Evolutionary conservation across 2,797 vertebrate genomes (phyloP).

Genomic region (Phrynocephalus forsythii): DNA sequence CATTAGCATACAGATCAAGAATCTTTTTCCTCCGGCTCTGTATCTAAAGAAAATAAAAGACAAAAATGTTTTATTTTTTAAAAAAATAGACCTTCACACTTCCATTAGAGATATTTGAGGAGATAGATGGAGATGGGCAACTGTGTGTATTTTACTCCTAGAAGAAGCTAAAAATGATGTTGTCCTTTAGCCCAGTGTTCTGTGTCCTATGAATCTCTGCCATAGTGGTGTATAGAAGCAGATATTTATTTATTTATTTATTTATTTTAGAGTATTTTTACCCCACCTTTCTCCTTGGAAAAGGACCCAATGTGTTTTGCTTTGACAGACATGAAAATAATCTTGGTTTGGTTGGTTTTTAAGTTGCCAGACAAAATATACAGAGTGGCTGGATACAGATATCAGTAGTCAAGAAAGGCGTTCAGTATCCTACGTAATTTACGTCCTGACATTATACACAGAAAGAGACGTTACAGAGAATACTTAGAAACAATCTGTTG

Average conservation of each 20-base stretch:
- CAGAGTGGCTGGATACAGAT: neutral
- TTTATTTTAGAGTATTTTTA: too few species aligned
- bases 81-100: constrained; percentile 55
- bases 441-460: neutral
- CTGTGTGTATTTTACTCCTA: neutral
- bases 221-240: neutral
- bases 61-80: constrained; percentile 3
- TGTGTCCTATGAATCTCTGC: neutral
- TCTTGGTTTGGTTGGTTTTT: neutral
- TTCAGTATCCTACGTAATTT: neutral
- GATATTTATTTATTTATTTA: too few species aligned
- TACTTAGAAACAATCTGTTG: neutral
- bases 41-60: constrained; percentile 75
- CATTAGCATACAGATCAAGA: constrained; percentile 91
- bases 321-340: neutral
- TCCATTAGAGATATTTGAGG: constrained; percentile 34
- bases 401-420: neutral
- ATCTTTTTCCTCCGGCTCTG: constrained; percentile 98
- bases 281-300: too few species aligned
- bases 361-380: neutral
- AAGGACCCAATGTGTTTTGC: neutral
- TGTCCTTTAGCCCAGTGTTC: neutral
- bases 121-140: neutral
- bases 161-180: neutral
- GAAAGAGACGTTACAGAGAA: neutral